Conservation (phyloP, 2,888 invertebrate genomes). For the Hirtodrosophila histrioides region DNA sequence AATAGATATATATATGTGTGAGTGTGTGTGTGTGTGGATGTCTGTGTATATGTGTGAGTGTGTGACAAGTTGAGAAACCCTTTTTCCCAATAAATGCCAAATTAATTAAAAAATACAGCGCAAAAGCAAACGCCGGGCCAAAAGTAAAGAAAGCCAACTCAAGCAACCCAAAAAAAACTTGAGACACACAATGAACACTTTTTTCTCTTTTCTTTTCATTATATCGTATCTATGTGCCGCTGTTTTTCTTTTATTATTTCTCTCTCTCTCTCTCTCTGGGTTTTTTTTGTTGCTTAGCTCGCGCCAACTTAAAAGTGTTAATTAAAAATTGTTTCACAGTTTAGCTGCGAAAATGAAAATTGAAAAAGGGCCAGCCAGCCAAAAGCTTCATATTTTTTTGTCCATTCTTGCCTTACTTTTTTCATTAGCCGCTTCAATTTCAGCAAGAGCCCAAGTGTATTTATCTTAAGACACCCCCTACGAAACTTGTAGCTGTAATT, state of each 20-base stretch:
- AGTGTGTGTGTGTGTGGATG: not conserved
- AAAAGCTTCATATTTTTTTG: slow-evolving; percentile 51
- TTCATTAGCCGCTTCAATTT: slow-evolving; percentile 75
- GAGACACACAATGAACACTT: slow-evolving; percentile 72
- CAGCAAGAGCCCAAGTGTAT: slow-evolving; percentile 71
- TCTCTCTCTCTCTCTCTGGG: slow-evolving; percentile 31
- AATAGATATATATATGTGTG: slow-evolving; percentile 35
- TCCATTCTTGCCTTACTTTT: slow-evolving; percentile 38
- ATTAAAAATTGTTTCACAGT: slow-evolving; percentile 83
- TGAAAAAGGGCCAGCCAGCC: slow-evolving; percentile 71
- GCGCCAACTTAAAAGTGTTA: slow-evolving; percentile 80
- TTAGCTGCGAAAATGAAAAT: slow-evolving; percentile 82
- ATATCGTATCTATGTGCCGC: slow-evolving; percentile 60
- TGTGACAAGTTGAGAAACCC: slow-evolving; percentile 51
- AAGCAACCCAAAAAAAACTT: slow-evolving; percentile 69
- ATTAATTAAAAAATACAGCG: slow-evolving; percentile 80
- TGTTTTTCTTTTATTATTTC: slow-evolving; percentile 45
- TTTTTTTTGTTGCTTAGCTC: slow-evolving; percentile 31
- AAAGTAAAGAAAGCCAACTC: slow-evolving; percentile 69
- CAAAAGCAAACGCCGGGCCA: slow-evolving; percentile 63
- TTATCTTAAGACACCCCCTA: slow-evolving; percentile 68
- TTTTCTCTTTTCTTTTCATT: slow-evolving; percentile 50
- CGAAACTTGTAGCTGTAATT: slow-evolving; percentile 66
- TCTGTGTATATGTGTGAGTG: slow-evolving; percentile 11
- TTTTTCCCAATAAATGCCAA: slow-evolving; percentile 79